Percentiles rank a stretch among this genome's conserved stretches.
These are phyloP conservation scores for Steinernema feltiae DNA, from an alignment of 1,140 invertebrate genomes.

Conservation along the genomic window DNA sequence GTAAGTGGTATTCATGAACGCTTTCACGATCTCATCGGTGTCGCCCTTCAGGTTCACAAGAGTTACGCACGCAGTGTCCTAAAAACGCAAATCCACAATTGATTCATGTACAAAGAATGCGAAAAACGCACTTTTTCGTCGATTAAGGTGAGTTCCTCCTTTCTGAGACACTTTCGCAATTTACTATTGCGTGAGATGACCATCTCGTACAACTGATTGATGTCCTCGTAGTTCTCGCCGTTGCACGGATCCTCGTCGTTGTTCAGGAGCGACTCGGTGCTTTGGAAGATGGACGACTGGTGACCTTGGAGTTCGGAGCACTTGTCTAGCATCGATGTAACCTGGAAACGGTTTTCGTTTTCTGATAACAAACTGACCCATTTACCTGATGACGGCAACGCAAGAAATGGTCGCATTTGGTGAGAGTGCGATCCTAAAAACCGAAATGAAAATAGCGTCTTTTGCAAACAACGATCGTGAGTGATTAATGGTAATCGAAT, in stretches of 20 bases:
- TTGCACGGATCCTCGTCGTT: conserved; percentile 10
- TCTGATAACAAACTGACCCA: background rate
- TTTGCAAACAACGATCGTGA: too few species aligned
- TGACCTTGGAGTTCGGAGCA: conserved; percentile 1
- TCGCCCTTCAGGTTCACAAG: background rate
- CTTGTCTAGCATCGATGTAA: background rate
- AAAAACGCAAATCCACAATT: background rate
- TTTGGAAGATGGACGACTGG: conserved; percentile 5
- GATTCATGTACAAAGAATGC: background rate
- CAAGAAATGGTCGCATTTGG: conserved; percentile 2
- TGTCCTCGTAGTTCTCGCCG: conserved; percentile 12
- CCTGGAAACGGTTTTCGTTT: background rate
- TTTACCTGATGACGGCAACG: conserved; percentile 2
- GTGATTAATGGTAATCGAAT: background rate
- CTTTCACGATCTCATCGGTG: conserved; percentile 5
- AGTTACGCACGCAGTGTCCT: background rate
- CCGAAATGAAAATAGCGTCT: background rate
- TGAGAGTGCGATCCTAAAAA: background rate
- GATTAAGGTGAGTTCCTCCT: background rate
- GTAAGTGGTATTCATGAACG: conserved; percentile 8
- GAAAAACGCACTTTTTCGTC: background rate
- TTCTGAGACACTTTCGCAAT: conserved; percentile 11
- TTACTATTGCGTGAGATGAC: background rate
- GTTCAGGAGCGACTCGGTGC: conserved; percentile 13
- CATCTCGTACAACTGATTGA: conserved; percentile 3